These are phyloP conservation scores for Cremastinae sp. DNA, from an alignment of 2,888 invertebrate genomes.

Conservation along the genomic window DNA sequence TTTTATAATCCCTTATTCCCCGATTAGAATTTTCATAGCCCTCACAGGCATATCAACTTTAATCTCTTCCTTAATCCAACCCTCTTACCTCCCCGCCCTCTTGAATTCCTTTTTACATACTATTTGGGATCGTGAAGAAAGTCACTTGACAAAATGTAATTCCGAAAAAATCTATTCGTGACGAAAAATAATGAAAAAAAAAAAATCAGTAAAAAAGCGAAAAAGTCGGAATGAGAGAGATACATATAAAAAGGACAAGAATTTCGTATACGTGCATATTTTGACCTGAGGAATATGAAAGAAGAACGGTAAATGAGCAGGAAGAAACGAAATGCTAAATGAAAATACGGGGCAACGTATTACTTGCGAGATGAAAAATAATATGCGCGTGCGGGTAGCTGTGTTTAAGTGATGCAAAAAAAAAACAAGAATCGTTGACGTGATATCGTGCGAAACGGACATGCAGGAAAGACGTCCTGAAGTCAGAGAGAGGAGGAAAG, in stretches of 20 bases:
- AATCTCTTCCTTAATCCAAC: slow-evolving; percentile 40
- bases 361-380: slow-evolving; percentile 22
- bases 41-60: slow-evolving; percentile 38
- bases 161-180: slow-evolving; percentile 49
- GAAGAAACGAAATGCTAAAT: slow-evolving; percentile 52
- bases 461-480: slow-evolving; percentile 48
- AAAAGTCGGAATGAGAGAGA: slow-evolving; percentile 44
- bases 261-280: slow-evolving; percentile 14
- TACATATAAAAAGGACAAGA: slow-evolving; percentile 51
- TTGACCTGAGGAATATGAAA: slow-evolving; percentile 26
- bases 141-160: slow-evolving; percentile 46
- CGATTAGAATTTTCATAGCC: slow-evolving; percentile 31
- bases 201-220: slow-evolving; percentile 30
- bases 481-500: slow-evolving; percentile 40
- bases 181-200: slow-evolving; percentile 38
- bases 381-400: slow-evolving; percentile 7
- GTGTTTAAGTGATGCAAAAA: background rate
- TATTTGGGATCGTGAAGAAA: slow-evolving; percentile 23
- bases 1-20: background rate
- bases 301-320: slow-evolving; percentile 57
- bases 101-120: slow-evolving; percentile 21
- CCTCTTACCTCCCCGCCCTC: slow-evolving; percentile 14
- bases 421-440: background rate
- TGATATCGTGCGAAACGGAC: slow-evolving; percentile 51
- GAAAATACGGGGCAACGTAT: slow-evolving; percentile 26